Evolutionary conservation across 2,888 invertebrate species (phyloP).

Genomic region (Coleophora flavipennella): DNA sequence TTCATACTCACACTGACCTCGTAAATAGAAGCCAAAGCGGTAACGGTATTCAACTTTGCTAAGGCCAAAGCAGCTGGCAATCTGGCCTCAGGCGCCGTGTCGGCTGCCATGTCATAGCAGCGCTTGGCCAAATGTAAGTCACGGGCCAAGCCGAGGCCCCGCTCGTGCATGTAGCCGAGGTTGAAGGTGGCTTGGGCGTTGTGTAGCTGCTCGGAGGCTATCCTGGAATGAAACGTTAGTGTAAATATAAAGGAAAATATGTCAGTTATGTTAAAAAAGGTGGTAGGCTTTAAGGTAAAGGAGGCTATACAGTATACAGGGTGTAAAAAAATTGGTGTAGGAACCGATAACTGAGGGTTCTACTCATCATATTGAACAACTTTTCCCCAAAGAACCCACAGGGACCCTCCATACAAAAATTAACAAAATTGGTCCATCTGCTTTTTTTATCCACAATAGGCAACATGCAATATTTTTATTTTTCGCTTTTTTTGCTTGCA

Average conservation of each 20-base stretch:
- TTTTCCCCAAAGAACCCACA: too few species aligned
- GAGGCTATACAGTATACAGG: too few species aligned
- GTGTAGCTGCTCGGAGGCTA: slow-evolving; percentile 85
- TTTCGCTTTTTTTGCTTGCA: too few species aligned
- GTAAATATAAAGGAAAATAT: neutral
- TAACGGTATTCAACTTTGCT: slow-evolving; percentile 83
- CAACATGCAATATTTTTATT: too few species aligned
- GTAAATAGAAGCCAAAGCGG: slow-evolving; percentile 15
- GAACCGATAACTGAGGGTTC: too few species aligned
- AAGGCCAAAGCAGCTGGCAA: slow-evolving; percentile 94
- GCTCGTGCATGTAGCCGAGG: slow-evolving; percentile 99
- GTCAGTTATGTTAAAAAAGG: too few species aligned
- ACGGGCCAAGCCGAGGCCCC: slow-evolving; percentile 90
- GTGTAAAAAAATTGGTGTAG: too few species aligned
- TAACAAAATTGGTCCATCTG: too few species aligned
- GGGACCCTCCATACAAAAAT: too few species aligned
- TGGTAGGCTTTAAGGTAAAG: too few species aligned
- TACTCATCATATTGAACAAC: too few species aligned
- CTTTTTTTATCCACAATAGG: too few species aligned
- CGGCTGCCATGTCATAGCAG: slow-evolving; percentile 96
- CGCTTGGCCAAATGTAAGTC: slow-evolving; percentile 97
- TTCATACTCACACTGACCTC: slow-evolving; percentile 2
- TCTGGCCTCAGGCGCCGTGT: slow-evolving; percentile 93
- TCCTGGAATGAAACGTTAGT: slow-evolving; percentile 16
- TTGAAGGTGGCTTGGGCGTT: slow-evolving; percentile 99